phyloP scores from a whole-genome alignment of 2,888 invertebrate species.

The Drosophila sordidula region DNA sequence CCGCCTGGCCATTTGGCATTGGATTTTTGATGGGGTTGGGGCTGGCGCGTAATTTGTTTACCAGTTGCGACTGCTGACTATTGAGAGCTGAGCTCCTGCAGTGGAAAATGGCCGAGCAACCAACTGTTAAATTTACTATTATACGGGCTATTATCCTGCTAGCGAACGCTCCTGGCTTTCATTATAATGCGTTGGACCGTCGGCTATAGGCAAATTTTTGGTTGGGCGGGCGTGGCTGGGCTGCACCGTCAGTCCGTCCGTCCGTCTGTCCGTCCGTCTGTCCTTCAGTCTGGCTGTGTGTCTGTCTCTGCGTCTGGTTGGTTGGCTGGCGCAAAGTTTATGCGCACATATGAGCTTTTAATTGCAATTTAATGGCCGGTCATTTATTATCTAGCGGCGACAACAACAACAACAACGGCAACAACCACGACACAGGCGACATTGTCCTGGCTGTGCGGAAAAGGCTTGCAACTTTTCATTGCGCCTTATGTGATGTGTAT shows the following conservation, averaged over 20 bases:
- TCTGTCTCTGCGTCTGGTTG: slow-evolving; percentile 30
- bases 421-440: slow-evolving; percentile 43
- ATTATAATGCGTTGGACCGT: slow-evolving; percentile 64
- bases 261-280: slow-evolving; percentile 24
- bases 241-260: background rate
- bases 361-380: slow-evolving; percentile 84
- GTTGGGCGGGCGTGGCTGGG: slow-evolving; percentile 23
- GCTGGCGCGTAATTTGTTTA: slow-evolving; percentile 77
- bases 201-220: slow-evolving; percentile 62
- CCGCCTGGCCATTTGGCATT: slow-evolving; percentile 50
- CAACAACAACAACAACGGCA: slow-evolving; percentile 58
- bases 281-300: slow-evolving; percentile 24
- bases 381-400: slow-evolving; percentile 83
- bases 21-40: slow-evolving; percentile 35
- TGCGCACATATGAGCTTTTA: slow-evolving; percentile 83
- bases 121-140: slow-evolving; percentile 81
- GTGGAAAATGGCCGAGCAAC: slow-evolving; percentile 61
- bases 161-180: slow-evolving; percentile 47
- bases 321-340: slow-evolving; percentile 69
- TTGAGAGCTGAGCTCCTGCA: slow-evolving; percentile 43
- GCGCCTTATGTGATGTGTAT: slow-evolving; percentile 36
- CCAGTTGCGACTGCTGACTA: slow-evolving; percentile 50
- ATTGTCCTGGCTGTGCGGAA: slow-evolving; percentile 57
- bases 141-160: slow-evolving; percentile 77
- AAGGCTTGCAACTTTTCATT: slow-evolving; percentile 56